phyloP scores from a whole-genome alignment of 2,113 vertebrate genomes.

The human (Homo sapiens) region DNA sequence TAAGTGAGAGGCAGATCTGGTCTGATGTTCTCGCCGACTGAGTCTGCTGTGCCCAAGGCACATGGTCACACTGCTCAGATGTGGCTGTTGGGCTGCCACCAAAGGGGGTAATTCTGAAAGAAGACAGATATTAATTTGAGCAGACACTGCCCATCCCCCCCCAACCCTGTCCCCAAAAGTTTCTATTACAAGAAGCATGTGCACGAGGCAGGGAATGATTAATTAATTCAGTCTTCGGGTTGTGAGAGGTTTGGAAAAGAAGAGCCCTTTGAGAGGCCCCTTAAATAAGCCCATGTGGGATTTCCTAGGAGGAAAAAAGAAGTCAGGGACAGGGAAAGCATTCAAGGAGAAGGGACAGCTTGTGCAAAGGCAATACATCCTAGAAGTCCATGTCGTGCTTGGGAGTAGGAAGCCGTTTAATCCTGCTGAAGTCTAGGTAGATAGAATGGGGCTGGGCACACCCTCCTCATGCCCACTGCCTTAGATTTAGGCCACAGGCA shows the following conservation, averaged over 20 bases:
- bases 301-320: not conserved
- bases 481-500: not conserved
- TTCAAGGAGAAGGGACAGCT: not conserved
- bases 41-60: not conserved
- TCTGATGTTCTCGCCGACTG: not conserved
- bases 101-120: not conserved
- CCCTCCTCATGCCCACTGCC: accelerated
- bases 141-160: too few relatives aligned
- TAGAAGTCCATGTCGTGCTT: accelerated
- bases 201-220: too few relatives aligned
- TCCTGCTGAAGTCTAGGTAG: too few relatives aligned
- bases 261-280: not conserved
- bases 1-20: not conserved
- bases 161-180: not conserved
- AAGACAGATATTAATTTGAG: not conserved
- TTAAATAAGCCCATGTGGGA: not conserved
- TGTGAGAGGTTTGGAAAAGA: not conserved
- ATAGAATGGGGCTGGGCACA: accelerated
- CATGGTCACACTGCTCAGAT: accelerated
- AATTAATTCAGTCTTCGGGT: not conserved
- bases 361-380: not conserved
- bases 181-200: not conserved
- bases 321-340: not conserved
- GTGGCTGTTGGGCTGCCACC: not conserved
- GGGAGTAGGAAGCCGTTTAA: not conserved